phyloP scores from a whole-genome alignment of 1,140 invertebrate species.

The Cydia amplana region DNA sequence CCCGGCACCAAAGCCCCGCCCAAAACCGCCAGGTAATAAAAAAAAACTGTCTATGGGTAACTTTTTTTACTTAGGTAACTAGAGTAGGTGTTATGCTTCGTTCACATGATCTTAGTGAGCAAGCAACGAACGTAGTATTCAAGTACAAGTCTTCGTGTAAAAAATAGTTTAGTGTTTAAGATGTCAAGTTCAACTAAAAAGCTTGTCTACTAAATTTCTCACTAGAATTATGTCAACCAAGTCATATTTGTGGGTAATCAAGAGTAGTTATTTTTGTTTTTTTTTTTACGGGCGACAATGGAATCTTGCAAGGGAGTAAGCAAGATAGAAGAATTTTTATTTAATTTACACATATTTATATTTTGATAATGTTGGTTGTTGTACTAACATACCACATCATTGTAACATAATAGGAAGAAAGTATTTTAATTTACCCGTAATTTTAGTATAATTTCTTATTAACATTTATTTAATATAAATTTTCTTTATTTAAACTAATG shows the following conservation, averaged over 20 bases:
- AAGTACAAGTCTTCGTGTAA: neutral
- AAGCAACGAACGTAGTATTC: neutral
- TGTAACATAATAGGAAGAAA: neutral
- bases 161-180: neutral
- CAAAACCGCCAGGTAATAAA: slow-evolving; percentile 82
- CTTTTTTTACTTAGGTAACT: slow-evolving; percentile 12
- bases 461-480: slow-evolving; percentile 35
- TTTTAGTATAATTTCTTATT: neutral
- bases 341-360: neutral
- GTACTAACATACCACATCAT: slow-evolving; percentile 8
- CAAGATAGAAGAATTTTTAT: no score
- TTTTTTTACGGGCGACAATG: neutral
- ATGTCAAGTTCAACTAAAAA: neutral
- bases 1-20: slow-evolving; percentile 91
- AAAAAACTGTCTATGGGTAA: neutral
- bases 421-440: neutral
- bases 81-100: neutral
- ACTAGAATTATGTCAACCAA: neutral
- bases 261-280: neutral
- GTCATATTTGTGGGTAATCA: neutral
- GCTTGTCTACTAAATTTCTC: neutral
- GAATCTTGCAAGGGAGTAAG: neutral
- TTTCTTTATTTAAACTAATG: slow-evolving; percentile 37
- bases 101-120: slow-evolving; percentile 6
- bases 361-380: slow-evolving; percentile 16